Percentiles rank a stretch among this genome's conserved stretches.
Conservation (phyloP, 2,888 invertebrate species). For the Laspeyria flexula region DNA sequence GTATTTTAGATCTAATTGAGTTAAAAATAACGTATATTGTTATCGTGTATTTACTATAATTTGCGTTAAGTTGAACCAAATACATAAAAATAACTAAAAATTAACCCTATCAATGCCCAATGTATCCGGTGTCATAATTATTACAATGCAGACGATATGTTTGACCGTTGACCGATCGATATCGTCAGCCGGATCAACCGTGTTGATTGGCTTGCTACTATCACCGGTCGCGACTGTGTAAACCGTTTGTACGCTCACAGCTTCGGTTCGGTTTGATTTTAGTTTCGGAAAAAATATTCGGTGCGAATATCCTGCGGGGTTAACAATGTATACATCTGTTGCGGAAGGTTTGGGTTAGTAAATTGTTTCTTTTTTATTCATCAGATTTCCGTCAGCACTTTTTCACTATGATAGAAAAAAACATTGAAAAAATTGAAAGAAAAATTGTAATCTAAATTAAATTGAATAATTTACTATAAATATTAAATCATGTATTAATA, state of each 20-base stretch:
- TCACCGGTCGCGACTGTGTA: slow-evolving; percentile 41
- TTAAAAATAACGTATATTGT: no score
- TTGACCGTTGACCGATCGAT: slow-evolving; percentile 41
- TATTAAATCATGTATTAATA: no score
- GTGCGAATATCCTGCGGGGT: not conserved
- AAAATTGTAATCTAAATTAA: no score
- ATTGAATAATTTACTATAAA: no score
- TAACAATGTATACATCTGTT: not conserved
- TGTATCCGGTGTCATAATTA: slow-evolving; percentile 41
- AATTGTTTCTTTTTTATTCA: not conserved
- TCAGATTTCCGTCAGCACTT: no score
- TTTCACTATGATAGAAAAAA: no score
- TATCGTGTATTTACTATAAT: no score
- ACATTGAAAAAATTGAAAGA: no score
- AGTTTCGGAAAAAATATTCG: slow-evolving; percentile 26
- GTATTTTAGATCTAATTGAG: no score
- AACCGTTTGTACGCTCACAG: slow-evolving; percentile 36
- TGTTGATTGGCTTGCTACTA: slow-evolving; percentile 66
- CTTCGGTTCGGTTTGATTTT: slow-evolving; percentile 30
- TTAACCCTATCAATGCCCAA: slow-evolving; percentile 3
- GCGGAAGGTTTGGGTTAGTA: not conserved
- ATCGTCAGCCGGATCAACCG: slow-evolving; percentile 54
- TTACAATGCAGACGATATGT: slow-evolving; percentile 37
- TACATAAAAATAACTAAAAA: not conserved
- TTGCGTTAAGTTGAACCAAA: no score